Base-by-base conservation (phyloP, 1,140 invertebrate species). In the Helicoverpa armigera region DNA sequence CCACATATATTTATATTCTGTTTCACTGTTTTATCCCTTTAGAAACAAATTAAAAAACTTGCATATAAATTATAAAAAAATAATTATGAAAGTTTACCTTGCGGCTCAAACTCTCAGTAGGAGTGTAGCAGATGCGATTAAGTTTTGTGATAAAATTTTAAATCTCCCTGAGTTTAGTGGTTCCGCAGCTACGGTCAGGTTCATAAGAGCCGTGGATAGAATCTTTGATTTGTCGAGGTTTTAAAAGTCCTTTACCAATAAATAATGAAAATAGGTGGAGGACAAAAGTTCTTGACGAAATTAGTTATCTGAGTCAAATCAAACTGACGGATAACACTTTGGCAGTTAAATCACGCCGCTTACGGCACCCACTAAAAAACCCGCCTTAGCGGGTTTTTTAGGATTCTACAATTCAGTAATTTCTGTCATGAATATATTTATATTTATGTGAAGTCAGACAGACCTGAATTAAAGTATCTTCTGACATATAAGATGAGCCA, bases 241-340 rank as follows among this genome's bases (percentile, higher is more conserved):
- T 16, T 56, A 56, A 56, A 56, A 56, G 54, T 56, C 65, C 65
- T 79, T 65, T 54, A 54, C 12, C 13, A 54, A 54, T 54, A 54
- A 54, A 43, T 43, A 43, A 43, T 43, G 53, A 54, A 54, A 54
- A 54, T 13, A 54, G 53, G n/a, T 54, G 53, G 53, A 54, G n/a
- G 53, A 54, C 53, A 13, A 54, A 54, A 54, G 53, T 54, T 54
- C 53, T 54, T 54, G 53, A 54, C 53, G 53, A 54, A 54, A 54
- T 54, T 54, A 54, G 53, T 13, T 54, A 54, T 54, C 4, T 54
- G 53, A 54, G 53, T 54, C 12, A 54, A 14, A 54, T 54, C 53
- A 54, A 54, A 54, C 53, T 54, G 53, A 54, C 14, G 12, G 53
- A 54, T 54, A 54, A 54, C 5, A 54, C 53, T 54, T 54, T 54